A percentile compares a stretch with the other conserved stretches of the same genome.
Evolutionary conservation across 2,888 invertebrate genomes (phyloP).

Genomic region (Aphrophora alni): DNA sequence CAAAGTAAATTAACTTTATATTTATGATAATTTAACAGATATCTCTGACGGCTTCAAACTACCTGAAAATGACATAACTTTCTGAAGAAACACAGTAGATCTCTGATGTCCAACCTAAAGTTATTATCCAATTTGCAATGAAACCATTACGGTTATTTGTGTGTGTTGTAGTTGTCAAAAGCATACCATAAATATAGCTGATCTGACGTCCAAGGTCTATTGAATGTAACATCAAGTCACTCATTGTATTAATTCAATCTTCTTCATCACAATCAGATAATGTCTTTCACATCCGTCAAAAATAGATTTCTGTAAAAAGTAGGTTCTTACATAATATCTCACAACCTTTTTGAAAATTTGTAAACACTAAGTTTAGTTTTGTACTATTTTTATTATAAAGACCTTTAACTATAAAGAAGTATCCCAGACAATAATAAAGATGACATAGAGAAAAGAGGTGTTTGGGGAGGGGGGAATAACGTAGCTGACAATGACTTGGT

Average conservation of each 20-base stretch:
- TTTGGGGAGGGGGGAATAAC: no score
- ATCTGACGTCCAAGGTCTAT: neutral
- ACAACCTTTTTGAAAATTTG: neutral
- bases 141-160: neutral
- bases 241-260: neutral
- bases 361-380: neutral
- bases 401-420: no score
- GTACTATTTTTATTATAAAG: no score
- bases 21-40: no score
- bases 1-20: no score
- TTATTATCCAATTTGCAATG: neutral
- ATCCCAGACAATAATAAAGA: no score
- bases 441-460: no score
- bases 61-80: neutral
- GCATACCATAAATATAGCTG: neutral
- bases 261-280: neutral
- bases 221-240: neutral
- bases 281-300: conserved; percentile 1
- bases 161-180: neutral
- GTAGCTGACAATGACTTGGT: no score
- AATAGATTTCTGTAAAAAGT: conserved; percentile 5
- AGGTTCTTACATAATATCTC: neutral
- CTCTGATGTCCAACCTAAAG: neutral
- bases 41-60: neutral
- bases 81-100: neutral